A percentile compares a stretch with the other conserved stretches of the same genome.
phyloP scores from a whole-genome alignment of 2,113 vertebrate genomes.

The Microcebus griseorufus region DNA sequence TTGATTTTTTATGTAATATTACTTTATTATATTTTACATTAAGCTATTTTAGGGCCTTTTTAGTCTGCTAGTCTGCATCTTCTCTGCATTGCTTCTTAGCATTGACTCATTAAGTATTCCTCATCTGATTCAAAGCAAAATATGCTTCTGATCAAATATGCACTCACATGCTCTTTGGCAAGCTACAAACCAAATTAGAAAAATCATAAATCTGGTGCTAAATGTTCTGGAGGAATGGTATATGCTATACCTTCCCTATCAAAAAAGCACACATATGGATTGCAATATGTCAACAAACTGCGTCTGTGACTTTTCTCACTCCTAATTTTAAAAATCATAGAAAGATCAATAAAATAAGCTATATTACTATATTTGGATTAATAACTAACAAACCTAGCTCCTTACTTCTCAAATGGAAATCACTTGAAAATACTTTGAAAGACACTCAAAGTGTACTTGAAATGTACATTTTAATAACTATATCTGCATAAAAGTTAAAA shows the following conservation, averaged over 20 bases:
- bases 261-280: slow-evolving; percentile 74
- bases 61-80: slow-evolving; percentile 29
- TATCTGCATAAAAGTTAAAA: slow-evolving; percentile 74
- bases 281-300: slow-evolving; percentile 75
- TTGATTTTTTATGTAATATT: not conserved
- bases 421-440: slow-evolving; percentile 68
- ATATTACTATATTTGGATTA: slow-evolving; percentile 68
- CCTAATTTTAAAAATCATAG: slow-evolving; percentile 69
- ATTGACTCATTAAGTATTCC: slow-evolving; percentile 77
- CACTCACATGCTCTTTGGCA: slow-evolving; percentile 74
- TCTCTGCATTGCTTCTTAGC: slow-evolving; percentile 58
- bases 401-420: slow-evolving; percentile 66
- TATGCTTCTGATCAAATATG: slow-evolving; percentile 79
- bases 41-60: slow-evolving; percentile 32
- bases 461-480: slow-evolving; percentile 72
- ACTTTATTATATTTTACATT: slow-evolving; percentile 26
- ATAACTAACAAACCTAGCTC: slow-evolving; percentile 66
- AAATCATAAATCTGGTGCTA: slow-evolving; percentile 60
- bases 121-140: slow-evolving; percentile 76
- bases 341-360: slow-evolving; percentile 75
- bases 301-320: slow-evolving; percentile 68
- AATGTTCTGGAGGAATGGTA: slow-evolving; percentile 64
- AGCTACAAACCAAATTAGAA: slow-evolving; percentile 69
- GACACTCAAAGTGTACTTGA: slow-evolving; percentile 57
- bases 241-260: slow-evolving; percentile 72